phyloP scores from a whole-genome alignment of 2,113 vertebrate species.

The Mastomys coucha region DNA sequence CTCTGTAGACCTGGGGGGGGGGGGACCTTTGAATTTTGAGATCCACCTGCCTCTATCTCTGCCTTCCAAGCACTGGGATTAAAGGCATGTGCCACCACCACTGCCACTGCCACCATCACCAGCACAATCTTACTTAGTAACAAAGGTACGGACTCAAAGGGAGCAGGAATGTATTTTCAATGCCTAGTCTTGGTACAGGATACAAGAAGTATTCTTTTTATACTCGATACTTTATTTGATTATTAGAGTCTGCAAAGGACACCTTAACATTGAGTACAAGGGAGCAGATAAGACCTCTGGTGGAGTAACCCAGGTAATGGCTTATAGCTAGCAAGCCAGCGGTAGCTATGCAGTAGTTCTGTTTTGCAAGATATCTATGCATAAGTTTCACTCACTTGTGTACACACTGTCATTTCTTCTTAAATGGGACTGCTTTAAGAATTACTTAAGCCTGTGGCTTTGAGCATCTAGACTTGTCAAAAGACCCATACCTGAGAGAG shows the following conservation, averaged over 20 bases:
- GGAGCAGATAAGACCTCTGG: not conserved
- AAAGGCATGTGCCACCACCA: too few species aligned
- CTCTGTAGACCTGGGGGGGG: too few species aligned
- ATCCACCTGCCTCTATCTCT: too few species aligned
- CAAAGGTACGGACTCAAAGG: slow-evolving; percentile 10
- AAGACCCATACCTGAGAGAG: not conserved
- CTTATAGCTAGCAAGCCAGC: not conserved
- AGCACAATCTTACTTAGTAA: not conserved
- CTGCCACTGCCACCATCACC: too few species aligned
- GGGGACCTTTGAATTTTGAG: too few species aligned
- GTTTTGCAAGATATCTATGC: slow-evolving; percentile 9
- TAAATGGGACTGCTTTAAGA: slow-evolving; percentile 4
- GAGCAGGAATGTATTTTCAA: slow-evolving; percentile 45
- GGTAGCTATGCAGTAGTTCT: not conserved
- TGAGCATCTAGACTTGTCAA: not conserved
- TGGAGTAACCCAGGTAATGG: not conserved
- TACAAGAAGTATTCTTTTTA: slow-evolving; percentile 5
- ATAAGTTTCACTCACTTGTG: not conserved
- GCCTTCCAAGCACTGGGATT: too few species aligned
- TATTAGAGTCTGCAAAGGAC: too few species aligned
- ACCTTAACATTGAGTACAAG: not conserved
- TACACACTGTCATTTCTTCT: not conserved
- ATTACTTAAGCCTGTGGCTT: not conserved
- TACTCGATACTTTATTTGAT: not conserved
- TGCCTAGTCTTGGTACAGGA: slow-evolving; percentile 8